Evolutionary conservation across 2,113 vertebrate genomes (phyloP).

Genomic region (Lipotes vexillifer): DNA sequence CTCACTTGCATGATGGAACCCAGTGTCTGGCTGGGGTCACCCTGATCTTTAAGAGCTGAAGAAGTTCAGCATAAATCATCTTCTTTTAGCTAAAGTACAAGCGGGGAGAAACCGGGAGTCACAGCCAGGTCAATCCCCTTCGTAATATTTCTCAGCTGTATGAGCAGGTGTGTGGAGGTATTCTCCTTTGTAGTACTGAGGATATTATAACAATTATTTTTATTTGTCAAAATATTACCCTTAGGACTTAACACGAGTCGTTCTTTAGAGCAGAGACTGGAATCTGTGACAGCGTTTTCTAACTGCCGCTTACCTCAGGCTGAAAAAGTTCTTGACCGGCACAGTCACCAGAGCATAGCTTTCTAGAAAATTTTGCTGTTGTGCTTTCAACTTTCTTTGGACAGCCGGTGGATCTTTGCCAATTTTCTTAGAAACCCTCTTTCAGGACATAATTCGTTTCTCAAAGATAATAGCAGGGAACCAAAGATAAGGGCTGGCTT

Average conservation of each 20-base stretch:
- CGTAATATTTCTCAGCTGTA: neutral
- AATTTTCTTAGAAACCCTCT: conserved; percentile 15
- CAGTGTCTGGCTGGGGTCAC: neutral
- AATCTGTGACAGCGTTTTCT: neutral
- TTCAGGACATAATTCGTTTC: neutral
- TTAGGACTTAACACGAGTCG: neutral
- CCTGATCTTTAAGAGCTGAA: neutral
- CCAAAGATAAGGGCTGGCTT: neutral
- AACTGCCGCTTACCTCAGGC: neutral
- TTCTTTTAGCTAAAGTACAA: neutral
- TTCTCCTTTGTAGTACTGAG: neutral
- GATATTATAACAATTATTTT: neutral
- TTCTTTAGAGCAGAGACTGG: neutral
- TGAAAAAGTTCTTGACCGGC: neutral
- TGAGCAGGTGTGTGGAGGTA: neutral
- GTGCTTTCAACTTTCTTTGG: neutral
- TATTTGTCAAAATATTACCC: neutral
- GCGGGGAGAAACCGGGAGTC: neutral
- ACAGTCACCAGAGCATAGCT: neutral
- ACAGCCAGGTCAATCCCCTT: no score
- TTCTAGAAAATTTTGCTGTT: neutral
- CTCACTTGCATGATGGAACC: neutral
- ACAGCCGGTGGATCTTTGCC: neutral
- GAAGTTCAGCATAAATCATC: neutral
- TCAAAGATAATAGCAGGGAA: neutral